Conservation (phyloP, 2,113 vertebrate genomes). For the Arvicanthis niloticus region DNA sequence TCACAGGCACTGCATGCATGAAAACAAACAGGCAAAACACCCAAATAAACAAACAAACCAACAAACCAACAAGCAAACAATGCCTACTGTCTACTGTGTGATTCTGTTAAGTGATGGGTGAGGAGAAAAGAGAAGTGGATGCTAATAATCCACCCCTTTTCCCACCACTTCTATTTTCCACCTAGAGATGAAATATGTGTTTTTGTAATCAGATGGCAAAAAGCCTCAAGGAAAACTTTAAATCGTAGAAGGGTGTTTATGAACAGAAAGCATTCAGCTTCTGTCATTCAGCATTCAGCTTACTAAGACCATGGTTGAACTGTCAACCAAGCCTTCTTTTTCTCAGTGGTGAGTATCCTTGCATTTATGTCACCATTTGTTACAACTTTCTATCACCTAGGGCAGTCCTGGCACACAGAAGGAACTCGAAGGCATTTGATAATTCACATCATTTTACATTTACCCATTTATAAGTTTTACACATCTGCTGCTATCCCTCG, state of each 20-base stretch:
- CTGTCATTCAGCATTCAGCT: not conserved
- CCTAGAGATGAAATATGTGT: not conserved
- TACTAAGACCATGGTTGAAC: not conserved
- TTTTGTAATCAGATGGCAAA: not conserved
- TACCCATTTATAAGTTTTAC: conserved; percentile 4
- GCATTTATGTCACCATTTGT: not conserved
- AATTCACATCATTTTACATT: not conserved
- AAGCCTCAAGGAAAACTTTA: conserved; percentile 31
- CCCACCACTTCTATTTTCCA: not conserved
- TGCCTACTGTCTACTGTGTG: not conserved
- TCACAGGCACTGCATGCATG: not conserved
- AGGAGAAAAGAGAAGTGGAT: not conserved
- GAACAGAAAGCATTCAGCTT: not conserved
- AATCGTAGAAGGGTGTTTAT: not conserved
- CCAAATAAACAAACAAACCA: not conserved
- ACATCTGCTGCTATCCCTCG: not conserved
- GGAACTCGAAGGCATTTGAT: not conserved
- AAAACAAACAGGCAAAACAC: not conserved
- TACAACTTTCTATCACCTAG: not conserved
- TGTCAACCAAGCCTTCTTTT: not conserved
- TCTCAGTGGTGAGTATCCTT: not conserved
- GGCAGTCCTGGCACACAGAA: not conserved
- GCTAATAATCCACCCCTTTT: not conserved
- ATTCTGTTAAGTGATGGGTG: not conserved
- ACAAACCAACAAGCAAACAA: not conserved